Evolutionary conservation across 2,888 invertebrate species (phyloP).

Genomic region (Clunio marinus): DNA sequence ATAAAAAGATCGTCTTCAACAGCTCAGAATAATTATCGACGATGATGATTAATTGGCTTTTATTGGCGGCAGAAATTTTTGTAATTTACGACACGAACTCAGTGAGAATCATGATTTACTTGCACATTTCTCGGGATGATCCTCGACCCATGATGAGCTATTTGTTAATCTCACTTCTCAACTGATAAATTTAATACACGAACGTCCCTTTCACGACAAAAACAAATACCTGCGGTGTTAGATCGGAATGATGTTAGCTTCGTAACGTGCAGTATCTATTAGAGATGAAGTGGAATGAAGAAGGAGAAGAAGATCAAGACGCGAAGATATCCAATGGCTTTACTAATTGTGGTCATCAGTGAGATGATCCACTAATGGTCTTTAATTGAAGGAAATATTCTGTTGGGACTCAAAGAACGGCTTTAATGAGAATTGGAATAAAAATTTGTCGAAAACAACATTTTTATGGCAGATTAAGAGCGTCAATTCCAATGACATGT

Average conservation of each 20-base stretch:
- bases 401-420: not conserved
- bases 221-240: not conserved
- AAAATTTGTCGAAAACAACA: too few relatives aligned
- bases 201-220: not conserved
- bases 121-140: not conserved
- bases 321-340: not conserved
- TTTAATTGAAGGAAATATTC: slow-evolving; percentile 11
- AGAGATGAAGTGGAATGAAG: not conserved
- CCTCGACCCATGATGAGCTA: not conserved
- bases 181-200: not conserved
- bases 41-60: not conserved
- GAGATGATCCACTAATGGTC: slow-evolving; percentile 13
- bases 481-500: too few relatives aligned
- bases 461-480: too few relatives aligned
- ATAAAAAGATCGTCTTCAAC: not conserved
- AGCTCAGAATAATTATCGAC: not conserved
- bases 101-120: not conserved
- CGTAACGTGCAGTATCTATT: too few relatives aligned
- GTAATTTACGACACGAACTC: not conserved
- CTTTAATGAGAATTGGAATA: too few relatives aligned
- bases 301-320: not conserved
- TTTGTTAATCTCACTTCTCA: not conserved
- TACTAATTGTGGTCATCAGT: slow-evolving; percentile 15
- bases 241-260: not conserved
- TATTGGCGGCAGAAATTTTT: slow-evolving; percentile 2